Evolutionary conservation across 1,140 invertebrate genomes (phyloP), one percentile per base, ranked within the genome.

Genomic region (Dolichoris vasculosae): DNA sequence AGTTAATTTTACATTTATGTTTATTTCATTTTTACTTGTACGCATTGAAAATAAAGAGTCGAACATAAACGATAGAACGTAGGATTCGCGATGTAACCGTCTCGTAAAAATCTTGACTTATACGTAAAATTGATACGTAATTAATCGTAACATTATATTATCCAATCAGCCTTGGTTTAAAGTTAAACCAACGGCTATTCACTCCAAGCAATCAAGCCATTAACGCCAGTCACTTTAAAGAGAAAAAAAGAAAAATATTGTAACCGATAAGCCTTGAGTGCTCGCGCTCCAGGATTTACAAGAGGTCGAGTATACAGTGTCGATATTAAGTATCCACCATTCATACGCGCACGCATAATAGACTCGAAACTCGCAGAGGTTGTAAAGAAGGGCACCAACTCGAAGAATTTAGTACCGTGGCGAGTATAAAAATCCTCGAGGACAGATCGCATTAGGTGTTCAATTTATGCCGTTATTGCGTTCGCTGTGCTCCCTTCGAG

Each of bases 381-480:
- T 20, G 6, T 4, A 4, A 59, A 59, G 0, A 26, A 26, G 23
- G 13, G 20, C 55, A 26, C 55, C 23, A 26, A 26, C 23, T 59
- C 13, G 20, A 59, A 59, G 0, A 59, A 59, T 59, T 59, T 55
- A 55, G 23, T 26, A 26, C 55, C 23, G 23, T 11, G 64, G 8
- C 3, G 40, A 7, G 23, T n/a, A 26, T 80, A 80, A 80, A 80
- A 80, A 80, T 80, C 59, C 32, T 64, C 26, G 78, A 59, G 77
- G 43, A 71, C 79, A 48, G 63, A 69, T 67, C 75, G 46, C 75
- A 51, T 77, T 77, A 48, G 46, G n/a, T 35, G 75, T 32, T 77
- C 2, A 71, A 82, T 82, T 71, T 82, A 51, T 23, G 43, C 64
- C 30, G 26, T 71, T 43, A 67, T 80, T 82, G 43, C 43, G 30